A percentile compares a stretch with the other conserved stretches of the same genome.
phyloP scores from a whole-genome alignment of 1,140 invertebrate species.

The Drosophila fuyamai region DNA sequence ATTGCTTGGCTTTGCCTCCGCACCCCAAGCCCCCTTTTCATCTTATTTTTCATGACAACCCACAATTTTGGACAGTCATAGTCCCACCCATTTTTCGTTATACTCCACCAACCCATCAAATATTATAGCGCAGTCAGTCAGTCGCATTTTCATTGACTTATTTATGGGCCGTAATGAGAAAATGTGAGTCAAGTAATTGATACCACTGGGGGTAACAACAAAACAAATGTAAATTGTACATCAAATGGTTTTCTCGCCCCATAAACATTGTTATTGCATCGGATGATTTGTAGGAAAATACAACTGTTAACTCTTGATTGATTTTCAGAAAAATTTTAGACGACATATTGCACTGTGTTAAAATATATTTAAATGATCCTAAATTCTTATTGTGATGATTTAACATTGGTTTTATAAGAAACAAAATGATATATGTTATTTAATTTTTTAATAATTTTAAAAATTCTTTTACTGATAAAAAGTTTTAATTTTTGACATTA shows the following conservation, averaged over 20 bases:
- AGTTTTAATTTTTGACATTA: no score
- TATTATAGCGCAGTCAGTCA: slow-evolving; percentile 30
- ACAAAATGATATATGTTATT: no score
- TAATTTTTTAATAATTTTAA: no score
- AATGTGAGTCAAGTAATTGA: slow-evolving; percentile 42
- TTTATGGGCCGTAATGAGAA: slow-evolving; percentile 44
- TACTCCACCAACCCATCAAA: slow-evolving; percentile 21
- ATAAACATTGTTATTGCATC: slow-evolving; percentile 20
- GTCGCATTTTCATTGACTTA: slow-evolving; percentile 32
- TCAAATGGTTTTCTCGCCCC: slow-evolving; percentile 28
- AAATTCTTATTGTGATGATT: background rate
- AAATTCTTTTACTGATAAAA: no score
- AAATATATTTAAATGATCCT: background rate
- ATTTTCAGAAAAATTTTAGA: background rate
- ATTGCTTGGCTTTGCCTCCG: slow-evolving; percentile 35
- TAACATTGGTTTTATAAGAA: no score
- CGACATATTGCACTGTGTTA: background rate
- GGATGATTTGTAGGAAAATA: background rate
- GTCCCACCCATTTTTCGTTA: background rate
- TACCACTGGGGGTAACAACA: slow-evolving; percentile 17
- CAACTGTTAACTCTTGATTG: background rate
- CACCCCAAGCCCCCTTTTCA: slow-evolving; percentile 47
- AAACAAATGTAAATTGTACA: slow-evolving; percentile 23
- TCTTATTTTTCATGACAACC: slow-evolving; percentile 43
- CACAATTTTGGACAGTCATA: slow-evolving; percentile 10